Percentiles rank a stretch among this genome's conserved stretches.
Conservation (phyloP, 2,888 invertebrate species). For the Drosophila imparisetae region DNA sequence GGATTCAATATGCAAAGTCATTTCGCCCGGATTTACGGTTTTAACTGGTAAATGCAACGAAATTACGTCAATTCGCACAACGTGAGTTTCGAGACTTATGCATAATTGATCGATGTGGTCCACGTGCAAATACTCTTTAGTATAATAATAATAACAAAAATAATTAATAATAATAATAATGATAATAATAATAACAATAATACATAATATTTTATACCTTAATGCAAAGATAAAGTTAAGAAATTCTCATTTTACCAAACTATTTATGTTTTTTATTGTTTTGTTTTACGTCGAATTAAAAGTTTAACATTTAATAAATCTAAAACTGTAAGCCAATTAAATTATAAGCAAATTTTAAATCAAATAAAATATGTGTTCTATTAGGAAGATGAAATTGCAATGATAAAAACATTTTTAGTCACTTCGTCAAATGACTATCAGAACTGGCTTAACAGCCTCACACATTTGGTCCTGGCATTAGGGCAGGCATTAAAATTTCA, state of each 20-base stretch:
- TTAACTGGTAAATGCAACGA: not conserved
- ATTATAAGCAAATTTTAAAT: not conserved
- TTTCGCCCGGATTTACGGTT: not conserved
- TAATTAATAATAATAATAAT: not conserved
- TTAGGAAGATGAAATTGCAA: not conserved
- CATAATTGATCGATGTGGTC: not conserved
- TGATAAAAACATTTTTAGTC: not conserved
- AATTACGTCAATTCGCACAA: slow-evolving; percentile 30
- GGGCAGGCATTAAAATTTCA: slow-evolving; percentile 19
- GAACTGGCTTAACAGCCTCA: not conserved
- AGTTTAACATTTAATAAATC: not conserved
- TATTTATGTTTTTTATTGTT: not conserved
- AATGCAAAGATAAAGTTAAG: not conserved
- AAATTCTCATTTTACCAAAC: not conserved
- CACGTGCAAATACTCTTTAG: not conserved
- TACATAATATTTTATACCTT: not conserved
- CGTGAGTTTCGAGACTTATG: not conserved
- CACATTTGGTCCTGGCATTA: not conserved
- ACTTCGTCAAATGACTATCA: not conserved
- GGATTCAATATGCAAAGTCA: slow-evolving; percentile 26
- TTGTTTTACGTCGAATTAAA: not conserved
- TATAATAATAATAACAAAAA: not conserved
- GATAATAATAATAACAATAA: not conserved
- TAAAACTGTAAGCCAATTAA: not conserved
- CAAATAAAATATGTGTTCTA: not conserved